phyloP scores from a whole-genome alignment of 2,113 vertebrate species.

The Sarotherodon lohbergeri region DNA sequence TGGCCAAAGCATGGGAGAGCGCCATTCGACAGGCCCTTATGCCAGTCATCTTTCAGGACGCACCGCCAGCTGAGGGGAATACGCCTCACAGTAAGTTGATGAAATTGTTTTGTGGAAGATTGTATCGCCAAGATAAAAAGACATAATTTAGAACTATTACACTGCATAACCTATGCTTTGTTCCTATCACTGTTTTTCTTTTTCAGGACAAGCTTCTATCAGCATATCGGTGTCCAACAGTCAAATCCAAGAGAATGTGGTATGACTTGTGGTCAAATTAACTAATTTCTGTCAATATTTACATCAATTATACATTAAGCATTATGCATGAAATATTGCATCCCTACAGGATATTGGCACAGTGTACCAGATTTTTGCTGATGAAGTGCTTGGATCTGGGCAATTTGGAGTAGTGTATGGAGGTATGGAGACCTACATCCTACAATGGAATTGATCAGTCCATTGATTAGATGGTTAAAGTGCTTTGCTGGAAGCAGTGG shows the following conservation, averaged over 20 bases:
- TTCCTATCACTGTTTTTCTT: not conserved
- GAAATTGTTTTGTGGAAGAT: not conserved
- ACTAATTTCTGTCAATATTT: not conserved
- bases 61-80: conserved; percentile 71
- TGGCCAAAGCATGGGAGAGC: conserved; percentile 80
- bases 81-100: conserved; percentile 73
- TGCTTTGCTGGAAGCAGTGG: not conserved
- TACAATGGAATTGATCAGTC: not conserved
- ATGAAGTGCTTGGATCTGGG: conserved; percentile 86
- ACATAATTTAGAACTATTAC: not conserved
- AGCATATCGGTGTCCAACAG: conserved; percentile 90
- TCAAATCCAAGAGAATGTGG: conserved; percentile 88
- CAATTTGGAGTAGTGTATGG: conserved; percentile 92
- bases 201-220: conserved; percentile 83
- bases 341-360: conserved; percentile 81
- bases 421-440: conserved; percentile 58
- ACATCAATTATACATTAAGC: not conserved
- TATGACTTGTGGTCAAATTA: conserved; percentile 46
- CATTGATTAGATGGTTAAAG: not conserved
- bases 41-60: conserved; percentile 85
- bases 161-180: not conserved
- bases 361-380: conserved; percentile 90
- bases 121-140: not conserved
- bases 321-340: not conserved
- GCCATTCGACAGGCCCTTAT: conserved; percentile 87